These are phyloP conservation scores for Seriola aureovittata DNA, from an alignment of 2,113 vertebrate species.

Conservation along the genomic window DNA sequence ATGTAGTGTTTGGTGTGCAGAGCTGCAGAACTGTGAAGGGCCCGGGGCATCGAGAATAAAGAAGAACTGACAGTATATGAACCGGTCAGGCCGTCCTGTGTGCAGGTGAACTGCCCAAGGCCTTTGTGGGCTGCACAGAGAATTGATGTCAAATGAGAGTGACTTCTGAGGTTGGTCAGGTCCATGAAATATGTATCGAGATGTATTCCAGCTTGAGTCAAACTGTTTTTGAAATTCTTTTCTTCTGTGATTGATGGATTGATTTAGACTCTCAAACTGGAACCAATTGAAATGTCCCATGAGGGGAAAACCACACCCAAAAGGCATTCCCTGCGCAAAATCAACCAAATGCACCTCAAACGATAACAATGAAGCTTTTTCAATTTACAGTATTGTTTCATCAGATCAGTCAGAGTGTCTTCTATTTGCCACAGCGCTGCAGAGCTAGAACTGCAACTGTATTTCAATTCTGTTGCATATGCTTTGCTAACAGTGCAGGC, in stretches of 20 bases:
- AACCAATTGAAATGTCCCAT: constrained; percentile 43
- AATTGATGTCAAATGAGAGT: constrained; percentile 68
- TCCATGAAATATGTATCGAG: constrained; percentile 67
- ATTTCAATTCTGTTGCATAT: constrained; percentile 17
- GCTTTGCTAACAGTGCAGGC: constrained; percentile 15
- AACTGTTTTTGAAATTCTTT: constrained; percentile 42
- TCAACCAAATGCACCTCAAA: constrained; percentile 27
- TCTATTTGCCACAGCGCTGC: constrained; percentile 23
- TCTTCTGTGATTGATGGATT: constrained; percentile 59
- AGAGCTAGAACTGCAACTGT: constrained; percentile 6
- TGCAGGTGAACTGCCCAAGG: constrained; percentile 70
- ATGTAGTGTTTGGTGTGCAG: constrained; percentile 63
- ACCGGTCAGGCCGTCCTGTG: constrained; percentile 21
- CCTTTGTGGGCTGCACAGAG: constrained; percentile 37
- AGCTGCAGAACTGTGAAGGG: constrained; percentile 59
- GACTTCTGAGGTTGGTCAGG: constrained; percentile 61
- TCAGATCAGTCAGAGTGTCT: background rate
- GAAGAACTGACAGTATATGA: background rate
- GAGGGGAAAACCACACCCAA: constrained; percentile 16
- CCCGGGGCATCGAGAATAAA: constrained; percentile 63
- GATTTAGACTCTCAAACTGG: constrained; percentile 61
- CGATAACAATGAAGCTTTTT: constrained; percentile 32
- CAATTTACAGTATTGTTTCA: constrained; percentile 27
- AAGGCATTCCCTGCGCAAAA: constrained; percentile 28
- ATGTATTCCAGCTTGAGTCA: constrained; percentile 49